Base-by-base conservation (phyloP, 2,888 invertebrate genomes). In the Rotaria macrura region DNA sequence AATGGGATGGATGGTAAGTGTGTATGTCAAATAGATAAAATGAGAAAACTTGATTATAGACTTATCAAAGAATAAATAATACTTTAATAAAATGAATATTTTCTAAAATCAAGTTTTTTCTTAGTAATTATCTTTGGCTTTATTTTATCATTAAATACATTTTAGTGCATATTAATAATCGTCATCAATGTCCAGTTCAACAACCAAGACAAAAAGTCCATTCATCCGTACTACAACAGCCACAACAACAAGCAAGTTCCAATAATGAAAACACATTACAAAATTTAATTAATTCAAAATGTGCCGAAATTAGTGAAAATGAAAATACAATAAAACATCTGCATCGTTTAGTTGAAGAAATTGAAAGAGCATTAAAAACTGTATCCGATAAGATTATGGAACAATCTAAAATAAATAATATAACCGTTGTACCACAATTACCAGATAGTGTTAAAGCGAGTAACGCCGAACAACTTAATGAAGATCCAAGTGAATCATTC, bases 81-180 rank as follows among this genome's bases (percentile, higher is more conserved):
- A n/a, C 9, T n/a, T 23, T 9, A 5, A 74, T 23, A 43, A 43
- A 17, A 40, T 1, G 29, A 40, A 43, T 12, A 38, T 23, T 79
- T 79, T 79, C 79, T 79, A 79, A 79, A 79, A 79, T 79, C 79
- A 79, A 79, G 79, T 79, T 79, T 79, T 79, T 43, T 79, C 79
- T 79, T 79, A 43, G 40, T 43, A 23, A 25, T n/a, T 79, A n/a
- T 23, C 20, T 65, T 29, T 29, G 17, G 38, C 38, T 6, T 1
- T 7, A 65, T 65, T 65, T 65, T 1, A 34, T 38, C 29, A 29
- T 65, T 29, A 65, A 34, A 34, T 65, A 65, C 38, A 17, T 20
- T 65, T 65, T 29, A 65, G 65, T 34, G 34, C 38, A 65, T 34
- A 34, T 34, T 34, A 65, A 65, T 20, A 20, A 34, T 43, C 25